phyloP scores from a whole-genome alignment of 2,888 invertebrate genomes.

The Chouioia cunea region DNA sequence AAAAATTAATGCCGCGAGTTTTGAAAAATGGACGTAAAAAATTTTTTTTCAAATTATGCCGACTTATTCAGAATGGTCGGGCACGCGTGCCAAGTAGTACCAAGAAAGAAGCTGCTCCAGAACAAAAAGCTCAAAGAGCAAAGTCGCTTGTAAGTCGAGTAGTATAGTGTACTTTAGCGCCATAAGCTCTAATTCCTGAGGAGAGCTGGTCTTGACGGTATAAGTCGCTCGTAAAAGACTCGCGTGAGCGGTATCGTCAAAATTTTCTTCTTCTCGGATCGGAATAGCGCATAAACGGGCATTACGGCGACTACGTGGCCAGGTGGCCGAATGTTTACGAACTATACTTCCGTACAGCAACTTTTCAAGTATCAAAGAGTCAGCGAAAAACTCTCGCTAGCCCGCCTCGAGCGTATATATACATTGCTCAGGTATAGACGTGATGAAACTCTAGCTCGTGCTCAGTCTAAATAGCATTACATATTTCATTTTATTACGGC shows the following conservation, averaged over 20 bases:
- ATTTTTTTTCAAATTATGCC: too few relatives aligned
- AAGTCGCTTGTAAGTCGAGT: conserved; percentile 35
- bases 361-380: conserved; percentile 30
- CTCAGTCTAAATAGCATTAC: conserved; percentile 53
- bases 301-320: conserved; percentile 42
- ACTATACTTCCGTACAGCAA: conserved; percentile 2
- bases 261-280: conserved; percentile 30
- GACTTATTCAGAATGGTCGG: conserved; percentile 34
- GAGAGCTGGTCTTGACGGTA: conserved; percentile 7
- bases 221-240: conserved; percentile 44
- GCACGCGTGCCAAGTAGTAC: background rate
- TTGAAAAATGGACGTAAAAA: conserved; percentile 1
- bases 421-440: conserved; percentile 8
- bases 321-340: conserved; percentile 41
- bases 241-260: conserved; percentile 35
- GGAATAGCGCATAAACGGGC: conserved; percentile 43
- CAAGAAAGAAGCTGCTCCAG: conserved; percentile 1
- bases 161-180: conserved; percentile 40
- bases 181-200: conserved; percentile 43
- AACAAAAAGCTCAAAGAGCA: conserved; percentile 23
- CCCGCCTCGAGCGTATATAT: background rate
- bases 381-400: background rate
- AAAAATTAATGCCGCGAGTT: conserved; percentile 11
- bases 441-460: conserved; percentile 47
- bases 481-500: conserved; percentile 52